phyloP scores from a whole-genome alignment of 2,888 invertebrate genomes.

The Aporophyla lueneburgensis region DNA sequence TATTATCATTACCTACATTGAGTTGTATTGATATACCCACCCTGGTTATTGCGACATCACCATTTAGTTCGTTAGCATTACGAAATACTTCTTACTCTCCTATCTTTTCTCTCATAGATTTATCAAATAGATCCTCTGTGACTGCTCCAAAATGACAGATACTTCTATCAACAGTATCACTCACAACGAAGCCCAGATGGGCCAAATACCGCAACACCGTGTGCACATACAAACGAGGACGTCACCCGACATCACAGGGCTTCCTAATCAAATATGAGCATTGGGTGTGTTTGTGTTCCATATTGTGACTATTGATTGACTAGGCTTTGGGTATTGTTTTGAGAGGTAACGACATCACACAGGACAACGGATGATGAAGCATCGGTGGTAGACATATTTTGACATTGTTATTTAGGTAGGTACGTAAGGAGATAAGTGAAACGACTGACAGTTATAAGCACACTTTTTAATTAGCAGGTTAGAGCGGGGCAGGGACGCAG shows the following conservation, averaged over 20 bases:
- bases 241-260: slow-evolving; percentile 27
- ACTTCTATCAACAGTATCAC: background rate
- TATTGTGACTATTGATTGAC: slow-evolving; percentile 19
- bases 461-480: too few species aligned
- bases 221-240: slow-evolving; percentile 17
- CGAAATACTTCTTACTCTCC: too few species aligned
- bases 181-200: background rate
- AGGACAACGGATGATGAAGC: too few species aligned
- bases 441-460: too few species aligned
- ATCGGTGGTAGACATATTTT: too few species aligned
- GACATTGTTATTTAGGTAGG: too few species aligned
- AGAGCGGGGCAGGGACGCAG: too few species aligned
- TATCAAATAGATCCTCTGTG: background rate
- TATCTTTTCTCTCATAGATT: background rate
- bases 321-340: slow-evolving; percentile 1
- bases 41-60: too few species aligned
- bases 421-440: too few species aligned
- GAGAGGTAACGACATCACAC: background rate
- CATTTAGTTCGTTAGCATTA: background rate
- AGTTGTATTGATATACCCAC: too few species aligned
- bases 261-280: slow-evolving; percentile 31
- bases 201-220: slow-evolving; percentile 11
- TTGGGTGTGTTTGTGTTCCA: slow-evolving; percentile 21
- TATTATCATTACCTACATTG: too few species aligned
- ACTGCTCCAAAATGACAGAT: background rate